Evolutionary conservation across 2,888 invertebrate genomes (phyloP).

Genomic region (Cheilosia pagana): DNA sequence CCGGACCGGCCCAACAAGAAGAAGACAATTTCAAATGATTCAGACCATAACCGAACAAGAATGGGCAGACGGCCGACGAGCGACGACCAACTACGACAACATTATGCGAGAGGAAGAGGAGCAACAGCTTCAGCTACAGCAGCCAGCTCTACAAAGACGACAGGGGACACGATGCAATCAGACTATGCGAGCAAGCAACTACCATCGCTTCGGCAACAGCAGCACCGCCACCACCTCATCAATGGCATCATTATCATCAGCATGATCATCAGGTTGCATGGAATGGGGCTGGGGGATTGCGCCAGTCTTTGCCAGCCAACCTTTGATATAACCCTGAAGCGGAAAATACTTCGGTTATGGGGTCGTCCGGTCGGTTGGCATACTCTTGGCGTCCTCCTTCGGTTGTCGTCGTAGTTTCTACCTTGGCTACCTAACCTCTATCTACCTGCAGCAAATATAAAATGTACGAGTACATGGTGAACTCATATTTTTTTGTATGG

Average conservation of each 20-base stretch:
- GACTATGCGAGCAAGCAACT: constrained; percentile 55
- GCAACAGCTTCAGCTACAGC: constrained; percentile 53
- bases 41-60: constrained; percentile 75
- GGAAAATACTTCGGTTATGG: constrained; percentile 65
- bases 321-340: constrained; percentile 73
- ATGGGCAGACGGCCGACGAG: constrained; percentile 59
- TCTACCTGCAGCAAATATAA: constrained; percentile 39
- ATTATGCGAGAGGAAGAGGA: constrained; percentile 74
- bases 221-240: constrained; percentile 74
- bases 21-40: constrained; percentile 73
- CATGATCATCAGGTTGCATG: constrained; percentile 74
- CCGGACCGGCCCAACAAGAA: constrained; percentile 5
- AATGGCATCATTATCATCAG: constrained; percentile 76
- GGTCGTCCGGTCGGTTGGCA: constrained; percentile 61
- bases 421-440: constrained; percentile 40
- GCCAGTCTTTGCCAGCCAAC: constrained; percentile 59
- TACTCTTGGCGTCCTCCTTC: constrained; percentile 46
- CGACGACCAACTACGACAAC: constrained; percentile 64
- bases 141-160: constrained; percentile 39
- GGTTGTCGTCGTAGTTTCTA: constrained; percentile 1
- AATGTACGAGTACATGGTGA: constrained; percentile 45
- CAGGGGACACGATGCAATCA: constrained; percentile 66
- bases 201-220: constrained; percentile 37
- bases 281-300: constrained; percentile 42
- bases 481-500: constrained; percentile 47